Percentiles rank a stretch among this genome's conserved stretches.
These are phyloP conservation scores for Idaea aversata DNA, from an alignment of 2,888 invertebrate species.

Conservation along the genomic window DNA sequence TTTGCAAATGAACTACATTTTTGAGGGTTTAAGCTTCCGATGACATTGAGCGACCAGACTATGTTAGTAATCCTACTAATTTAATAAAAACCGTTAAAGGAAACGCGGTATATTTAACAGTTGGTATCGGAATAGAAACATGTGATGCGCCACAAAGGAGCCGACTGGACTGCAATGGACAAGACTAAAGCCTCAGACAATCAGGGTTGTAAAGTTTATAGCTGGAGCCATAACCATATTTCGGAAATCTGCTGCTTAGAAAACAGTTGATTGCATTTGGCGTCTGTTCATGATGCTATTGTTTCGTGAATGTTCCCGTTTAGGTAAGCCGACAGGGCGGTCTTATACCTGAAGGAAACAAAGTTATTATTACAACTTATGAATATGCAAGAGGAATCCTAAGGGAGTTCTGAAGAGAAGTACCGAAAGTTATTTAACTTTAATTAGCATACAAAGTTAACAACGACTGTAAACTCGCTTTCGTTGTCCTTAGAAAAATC, in stretches of 20 bases:
- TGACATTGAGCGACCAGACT: conserved; percentile 10
- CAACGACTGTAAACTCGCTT: not conserved
- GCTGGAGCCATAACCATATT: conserved; percentile 36
- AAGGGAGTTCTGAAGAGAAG: conserved; percentile 2
- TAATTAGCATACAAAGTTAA: not conserved
- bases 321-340: conserved; percentile 55
- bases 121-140: conserved; percentile 33
- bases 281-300: conserved; percentile 38
- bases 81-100: conserved; percentile 31
- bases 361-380: conserved; percentile 30
- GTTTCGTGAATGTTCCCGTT: conserved; percentile 46
- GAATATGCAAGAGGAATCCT: conserved; percentile 46
- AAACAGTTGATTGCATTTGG: conserved; percentile 41
- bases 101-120: conserved; percentile 31
- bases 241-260: conserved; percentile 15
- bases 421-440: not conserved
- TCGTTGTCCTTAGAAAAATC: not conserved
- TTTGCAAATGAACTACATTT: not conserved
- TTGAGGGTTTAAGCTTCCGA: conserved; percentile 5
- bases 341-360: conserved; percentile 43
- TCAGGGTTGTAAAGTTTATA: conserved; percentile 61
- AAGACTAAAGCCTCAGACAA: conserved; percentile 54
- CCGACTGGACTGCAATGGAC: conserved; percentile 41
- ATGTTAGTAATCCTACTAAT: conserved; percentile 6
- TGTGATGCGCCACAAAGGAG: conserved; percentile 40